Percentiles rank a stretch among this genome's conserved stretches.
phyloP scores from a whole-genome alignment of 2,797 vertebrate species.

The Momotus momota region DNA sequence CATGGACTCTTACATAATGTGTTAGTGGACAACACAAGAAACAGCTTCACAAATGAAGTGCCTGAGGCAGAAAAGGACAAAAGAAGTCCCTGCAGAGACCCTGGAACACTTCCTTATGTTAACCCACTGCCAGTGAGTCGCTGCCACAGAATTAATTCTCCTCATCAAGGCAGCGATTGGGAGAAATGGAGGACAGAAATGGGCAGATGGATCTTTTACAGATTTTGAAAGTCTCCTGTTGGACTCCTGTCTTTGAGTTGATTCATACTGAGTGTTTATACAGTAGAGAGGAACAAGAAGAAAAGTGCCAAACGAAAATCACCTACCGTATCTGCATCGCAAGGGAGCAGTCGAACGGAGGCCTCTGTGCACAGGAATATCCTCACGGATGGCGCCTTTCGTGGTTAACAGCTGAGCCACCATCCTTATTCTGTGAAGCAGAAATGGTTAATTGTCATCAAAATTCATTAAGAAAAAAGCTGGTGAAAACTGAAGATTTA shows the following conservation, averaged over 20 bases:
- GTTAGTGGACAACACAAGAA: background rate
- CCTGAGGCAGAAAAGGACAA: background rate
- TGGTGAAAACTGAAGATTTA: background rate
- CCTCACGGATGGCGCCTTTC: background rate
- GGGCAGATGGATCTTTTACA: background rate
- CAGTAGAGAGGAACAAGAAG: background rate
- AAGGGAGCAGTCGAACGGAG: background rate
- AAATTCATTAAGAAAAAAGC: background rate
- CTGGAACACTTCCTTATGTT: background rate
- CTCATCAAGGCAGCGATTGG: background rate
- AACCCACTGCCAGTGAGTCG: background rate
- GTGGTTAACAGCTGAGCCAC: background rate
- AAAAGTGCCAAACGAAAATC: background rate
- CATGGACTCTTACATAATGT: rapidly evolving
- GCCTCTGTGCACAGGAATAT: background rate
- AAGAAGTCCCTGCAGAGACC: background rate
- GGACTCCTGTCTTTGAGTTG: background rate
- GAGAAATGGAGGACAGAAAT: background rate
- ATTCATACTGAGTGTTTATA: background rate
- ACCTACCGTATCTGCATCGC: conserved; percentile 5
- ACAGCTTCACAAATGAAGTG: background rate
- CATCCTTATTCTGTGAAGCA: conserved; percentile 49
- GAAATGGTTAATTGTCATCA: background rate
- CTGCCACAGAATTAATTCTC: background rate
- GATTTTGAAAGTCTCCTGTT: background rate